These are phyloP conservation scores for Trissolcus japonicus DNA, from an alignment of 2,888 invertebrate genomes.

Conservation along the genomic window DNA sequence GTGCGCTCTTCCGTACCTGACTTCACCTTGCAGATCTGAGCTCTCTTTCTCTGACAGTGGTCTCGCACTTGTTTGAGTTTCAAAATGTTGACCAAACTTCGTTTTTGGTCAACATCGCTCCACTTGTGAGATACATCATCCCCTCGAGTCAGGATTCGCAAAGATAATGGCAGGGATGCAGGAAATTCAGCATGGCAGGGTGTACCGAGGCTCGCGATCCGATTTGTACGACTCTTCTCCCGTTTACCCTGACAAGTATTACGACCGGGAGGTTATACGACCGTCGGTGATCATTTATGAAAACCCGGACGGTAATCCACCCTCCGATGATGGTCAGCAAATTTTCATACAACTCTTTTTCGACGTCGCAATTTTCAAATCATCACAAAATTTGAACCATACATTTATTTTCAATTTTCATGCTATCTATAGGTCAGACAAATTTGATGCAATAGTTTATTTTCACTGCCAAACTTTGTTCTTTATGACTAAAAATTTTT, in stretches of 20 bases:
- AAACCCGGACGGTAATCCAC: constrained; percentile 66
- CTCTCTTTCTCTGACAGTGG: neutral
- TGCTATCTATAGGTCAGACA: neutral
- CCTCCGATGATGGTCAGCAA: constrained; percentile 67
- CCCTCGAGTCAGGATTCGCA: too few relatives aligned
- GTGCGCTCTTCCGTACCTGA: neutral
- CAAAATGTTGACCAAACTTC: constrained; percentile 1
- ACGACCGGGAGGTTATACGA: constrained; percentile 70
- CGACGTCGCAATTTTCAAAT: neutral
- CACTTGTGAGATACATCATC: neutral
- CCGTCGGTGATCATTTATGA: constrained; percentile 69
- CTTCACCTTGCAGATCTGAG: neutral
- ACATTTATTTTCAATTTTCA: constrained; percentile 3
- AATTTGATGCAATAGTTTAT: constrained; percentile 10
- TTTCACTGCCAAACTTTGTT: constrained; percentile 1
- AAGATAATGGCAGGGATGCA: constrained; percentile 65
- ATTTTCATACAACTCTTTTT: neutral
- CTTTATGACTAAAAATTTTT: too few relatives aligned
- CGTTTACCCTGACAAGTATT: constrained; percentile 63
- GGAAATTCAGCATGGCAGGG: constrained; percentile 63
- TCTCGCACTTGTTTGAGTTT: neutral
- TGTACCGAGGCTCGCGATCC: constrained; percentile 66
- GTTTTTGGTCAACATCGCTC: neutral
- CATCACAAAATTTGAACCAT: neutral
- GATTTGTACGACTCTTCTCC: constrained; percentile 59